Evolutionary conservation across 2,113 vertebrate species (phyloP).

Genomic region (Symphodus melops): DNA sequence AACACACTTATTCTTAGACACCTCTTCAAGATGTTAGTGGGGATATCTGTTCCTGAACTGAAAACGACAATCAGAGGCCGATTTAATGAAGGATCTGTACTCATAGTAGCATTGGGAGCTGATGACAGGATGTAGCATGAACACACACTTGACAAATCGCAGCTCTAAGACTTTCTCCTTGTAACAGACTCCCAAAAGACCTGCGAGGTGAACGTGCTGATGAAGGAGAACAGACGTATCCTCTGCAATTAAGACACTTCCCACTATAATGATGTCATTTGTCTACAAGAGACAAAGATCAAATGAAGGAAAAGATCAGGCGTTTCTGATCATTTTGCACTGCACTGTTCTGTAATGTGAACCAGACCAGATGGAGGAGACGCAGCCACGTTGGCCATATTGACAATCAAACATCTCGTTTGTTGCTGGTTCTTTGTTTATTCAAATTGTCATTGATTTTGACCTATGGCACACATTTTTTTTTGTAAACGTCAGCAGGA

Average conservation of each 20-base stretch:
- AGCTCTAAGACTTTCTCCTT: conserved; percentile 33
- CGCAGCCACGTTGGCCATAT: not conserved
- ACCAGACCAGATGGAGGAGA: conserved; percentile 30
- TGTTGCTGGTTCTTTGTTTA: conserved; percentile 27
- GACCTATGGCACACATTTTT: conserved; percentile 36
- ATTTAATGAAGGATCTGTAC: conserved; percentile 38
- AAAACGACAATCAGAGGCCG: not conserved
- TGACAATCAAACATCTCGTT: conserved; percentile 48
- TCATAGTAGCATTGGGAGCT: conserved; percentile 24
- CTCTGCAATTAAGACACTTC: conserved; percentile 9
- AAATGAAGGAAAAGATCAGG: conserved; percentile 43
- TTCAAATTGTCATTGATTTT: conserved; percentile 40
- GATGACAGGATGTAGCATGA: conserved; percentile 22
- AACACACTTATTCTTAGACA: conserved; percentile 6
- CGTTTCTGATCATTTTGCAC: conserved; percentile 63
- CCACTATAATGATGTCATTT: conserved; percentile 51
- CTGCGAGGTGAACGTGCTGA: not conserved
- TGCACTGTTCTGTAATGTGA: conserved; percentile 61
- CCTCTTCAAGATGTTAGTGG: not conserved
- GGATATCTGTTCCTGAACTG: conserved; percentile 5
- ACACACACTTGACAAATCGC: conserved; percentile 44
- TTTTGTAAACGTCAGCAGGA: conserved; percentile 28
- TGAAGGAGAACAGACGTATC: conserved; percentile 41
- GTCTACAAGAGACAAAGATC: conserved; percentile 41
- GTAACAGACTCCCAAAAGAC: conserved; percentile 23